Conservation (phyloP, 2,113 vertebrate genomes). For the Lophura nycthemera region DNA sequence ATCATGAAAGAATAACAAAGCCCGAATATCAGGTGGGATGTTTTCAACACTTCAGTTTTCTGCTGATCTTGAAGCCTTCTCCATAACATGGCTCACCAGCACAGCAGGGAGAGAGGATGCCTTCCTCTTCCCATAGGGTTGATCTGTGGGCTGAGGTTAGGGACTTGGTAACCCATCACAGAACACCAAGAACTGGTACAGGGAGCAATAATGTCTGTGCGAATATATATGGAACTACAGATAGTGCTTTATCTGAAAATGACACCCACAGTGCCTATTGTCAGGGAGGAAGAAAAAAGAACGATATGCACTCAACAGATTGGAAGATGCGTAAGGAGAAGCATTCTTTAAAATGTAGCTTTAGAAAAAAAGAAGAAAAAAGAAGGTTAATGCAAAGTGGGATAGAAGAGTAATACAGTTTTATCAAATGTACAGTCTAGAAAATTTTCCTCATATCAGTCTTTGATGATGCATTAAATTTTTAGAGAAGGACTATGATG, state of each 20-base stretch:
- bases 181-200: not conserved
- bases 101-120: not conserved
- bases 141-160: not conserved
- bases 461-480: not conserved
- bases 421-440: not conserved
- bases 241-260: not conserved
- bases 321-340: not conserved
- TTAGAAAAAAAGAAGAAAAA: not conserved
- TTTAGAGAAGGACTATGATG: not conserved
- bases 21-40: not conserved
- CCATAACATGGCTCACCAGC: rapidly evolving
- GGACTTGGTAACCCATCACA: not conserved
- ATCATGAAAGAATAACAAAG: not conserved
- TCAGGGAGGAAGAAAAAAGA: not conserved
- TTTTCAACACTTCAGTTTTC: not conserved
- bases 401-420: not conserved
- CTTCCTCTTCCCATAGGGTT: not conserved
- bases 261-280: not conserved
- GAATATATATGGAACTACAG: not conserved
- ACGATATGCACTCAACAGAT: not conserved
- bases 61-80: not conserved
- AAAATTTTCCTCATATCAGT: not conserved
- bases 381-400: not conserved
- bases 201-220: not conserved
- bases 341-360: not conserved